phyloP scores from a whole-genome alignment of 1,140 invertebrate species.

The Holcopasites calliopsidis region DNA sequence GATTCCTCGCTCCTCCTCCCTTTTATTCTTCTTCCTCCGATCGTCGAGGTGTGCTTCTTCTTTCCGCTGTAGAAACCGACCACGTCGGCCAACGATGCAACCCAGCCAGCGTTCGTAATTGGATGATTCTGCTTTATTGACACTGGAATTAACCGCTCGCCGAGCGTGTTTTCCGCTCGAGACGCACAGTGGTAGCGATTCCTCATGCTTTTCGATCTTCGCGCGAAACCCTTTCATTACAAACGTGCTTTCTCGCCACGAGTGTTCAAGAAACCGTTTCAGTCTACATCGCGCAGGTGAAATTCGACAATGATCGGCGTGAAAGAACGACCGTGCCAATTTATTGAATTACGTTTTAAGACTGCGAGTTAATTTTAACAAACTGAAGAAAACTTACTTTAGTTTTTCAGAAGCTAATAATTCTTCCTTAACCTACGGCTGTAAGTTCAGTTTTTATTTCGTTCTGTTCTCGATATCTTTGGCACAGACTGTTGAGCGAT shows the following conservation, averaged over 20 bases:
- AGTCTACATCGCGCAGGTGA: neutral
- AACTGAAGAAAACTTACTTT: too few relatives aligned
- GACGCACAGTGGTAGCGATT: conserved; percentile 30
- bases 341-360: neutral
- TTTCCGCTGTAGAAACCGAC: conserved; percentile 58
- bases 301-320: too few relatives aligned
- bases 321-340: neutral
- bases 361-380: too few relatives aligned
- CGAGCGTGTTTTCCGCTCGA: conserved; percentile 41
- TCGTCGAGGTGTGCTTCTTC: conserved; percentile 25
- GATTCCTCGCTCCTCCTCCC: neutral
- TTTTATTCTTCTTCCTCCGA: neutral
- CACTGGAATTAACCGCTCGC: conserved; percentile 57
- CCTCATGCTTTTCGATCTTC: conserved; percentile 39
- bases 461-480: neutral
- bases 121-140: conserved; percentile 64
- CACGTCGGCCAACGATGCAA: conserved; percentile 12
- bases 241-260: neutral
- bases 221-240: conserved; percentile 33
- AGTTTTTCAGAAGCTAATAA: too few relatives aligned
- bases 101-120: conserved; percentile 57
- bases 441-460: too few relatives aligned
- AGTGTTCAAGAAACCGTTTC: neutral
- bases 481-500: neutral
- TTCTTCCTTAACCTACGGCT: too few relatives aligned